Evolutionary conservation across 2,888 invertebrate genomes (phyloP).

Genomic region (Leucophenga montana): DNA sequence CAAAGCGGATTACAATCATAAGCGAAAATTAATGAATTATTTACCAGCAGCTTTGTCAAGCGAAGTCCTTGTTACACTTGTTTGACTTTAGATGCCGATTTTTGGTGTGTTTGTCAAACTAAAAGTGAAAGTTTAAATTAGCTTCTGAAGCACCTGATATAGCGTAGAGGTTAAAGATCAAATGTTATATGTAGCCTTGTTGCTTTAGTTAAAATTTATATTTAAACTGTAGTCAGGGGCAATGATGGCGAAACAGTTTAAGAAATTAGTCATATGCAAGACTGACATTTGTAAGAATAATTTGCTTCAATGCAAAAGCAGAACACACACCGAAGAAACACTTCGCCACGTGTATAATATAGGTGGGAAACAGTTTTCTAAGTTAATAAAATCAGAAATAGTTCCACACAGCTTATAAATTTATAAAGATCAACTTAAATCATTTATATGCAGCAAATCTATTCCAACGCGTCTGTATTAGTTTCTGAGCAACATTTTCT

Average conservation of each 20-base stretch:
- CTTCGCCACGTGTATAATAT: too few relatives aligned
- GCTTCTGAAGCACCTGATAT: not conserved
- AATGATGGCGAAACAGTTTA: too few relatives aligned
- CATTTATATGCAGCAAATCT: not conserved
- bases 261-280: too few relatives aligned
- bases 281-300: too few relatives aligned
- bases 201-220: too few relatives aligned
- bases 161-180: not conserved
- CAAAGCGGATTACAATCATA: slow-evolving; percentile 66
- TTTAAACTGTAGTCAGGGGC: too few relatives aligned
- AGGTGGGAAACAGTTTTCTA: too few relatives aligned
- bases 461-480: not conserved
- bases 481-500: not conserved
- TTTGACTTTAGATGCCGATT: slow-evolving; percentile 6
- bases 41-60: slow-evolving; percentile 65
- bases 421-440: not conserved
- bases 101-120: not conserved
- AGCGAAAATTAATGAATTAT: slow-evolving; percentile 69
- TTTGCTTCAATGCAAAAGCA: too few relatives aligned
- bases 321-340: too few relatives aligned
- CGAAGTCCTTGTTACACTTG: slow-evolving; percentile 32
- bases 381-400: too few relatives aligned
- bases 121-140: not conserved
- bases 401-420: not conserved
- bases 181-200: too few relatives aligned